Conservation (phyloP, 2,888 invertebrate genomes). For the Drosophila peninsularis region DNA sequence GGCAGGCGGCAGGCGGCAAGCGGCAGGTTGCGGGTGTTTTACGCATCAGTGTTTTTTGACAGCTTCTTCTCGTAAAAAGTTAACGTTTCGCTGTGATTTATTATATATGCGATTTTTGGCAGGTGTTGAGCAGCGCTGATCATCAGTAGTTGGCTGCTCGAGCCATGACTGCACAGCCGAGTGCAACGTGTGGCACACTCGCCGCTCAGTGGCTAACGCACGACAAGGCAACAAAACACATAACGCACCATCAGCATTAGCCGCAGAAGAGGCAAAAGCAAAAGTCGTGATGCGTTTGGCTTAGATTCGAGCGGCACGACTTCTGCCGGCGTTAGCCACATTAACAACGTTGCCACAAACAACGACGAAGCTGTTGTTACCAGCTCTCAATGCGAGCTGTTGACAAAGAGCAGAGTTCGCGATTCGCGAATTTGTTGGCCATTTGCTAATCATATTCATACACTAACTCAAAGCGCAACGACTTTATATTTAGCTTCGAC, state of each 20-base stretch:
- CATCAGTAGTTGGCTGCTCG: conserved; percentile 18
- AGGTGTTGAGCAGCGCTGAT: conserved; percentile 61
- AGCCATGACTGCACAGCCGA: conserved; percentile 46
- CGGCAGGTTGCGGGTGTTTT: conserved; percentile 63
- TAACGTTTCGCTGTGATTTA: conserved; percentile 55
- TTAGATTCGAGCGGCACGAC: conserved; percentile 82
- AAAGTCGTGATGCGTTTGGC: conserved; percentile 82
- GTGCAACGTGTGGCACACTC: conserved; percentile 77
- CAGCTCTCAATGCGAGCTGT: conserved; percentile 46
- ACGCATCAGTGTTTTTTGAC: conserved; percentile 73
- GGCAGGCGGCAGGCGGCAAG: neutral
- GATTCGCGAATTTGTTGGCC: conserved; percentile 51
- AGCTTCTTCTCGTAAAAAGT: conserved; percentile 48
- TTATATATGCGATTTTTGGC: conserved; percentile 61
- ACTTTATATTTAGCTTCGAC: conserved; percentile 7
- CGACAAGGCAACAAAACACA: conserved; percentile 54
- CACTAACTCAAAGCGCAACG: conserved; percentile 14
- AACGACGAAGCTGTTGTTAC: conserved; percentile 22
- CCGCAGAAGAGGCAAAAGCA: conserved; percentile 34
- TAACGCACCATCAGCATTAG: conserved; percentile 36
- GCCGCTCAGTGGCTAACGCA: conserved; percentile 77
- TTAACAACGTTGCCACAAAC: conserved; percentile 60
- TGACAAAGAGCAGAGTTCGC: conserved; percentile 64
- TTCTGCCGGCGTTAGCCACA: conserved; percentile 64
- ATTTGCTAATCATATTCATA: conserved; percentile 51